Percentiles rank a stretch among this genome's conserved stretches.
Evolutionary conservation across 2,113 vertebrate species (phyloP).

Genomic region (Epinephelus cyanopodus): DNA sequence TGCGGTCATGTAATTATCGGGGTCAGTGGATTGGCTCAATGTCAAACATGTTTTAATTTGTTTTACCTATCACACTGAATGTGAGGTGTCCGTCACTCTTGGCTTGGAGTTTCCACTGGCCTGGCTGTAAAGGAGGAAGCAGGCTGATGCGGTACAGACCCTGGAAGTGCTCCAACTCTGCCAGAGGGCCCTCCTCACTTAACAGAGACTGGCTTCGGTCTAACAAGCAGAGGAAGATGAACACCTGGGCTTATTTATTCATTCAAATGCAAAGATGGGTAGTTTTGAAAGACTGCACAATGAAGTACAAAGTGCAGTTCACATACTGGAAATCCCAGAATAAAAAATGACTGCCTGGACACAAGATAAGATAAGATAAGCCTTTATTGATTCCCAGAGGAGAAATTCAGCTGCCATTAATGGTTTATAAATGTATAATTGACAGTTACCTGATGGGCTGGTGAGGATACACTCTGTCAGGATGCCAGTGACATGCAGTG

Average conservation of each 20-base stretch:
- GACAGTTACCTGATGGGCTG: slow-evolving; percentile 82
- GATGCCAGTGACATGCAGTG: slow-evolving; percentile 82
- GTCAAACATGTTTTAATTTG: background rate
- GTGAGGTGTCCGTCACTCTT: slow-evolving; percentile 75
- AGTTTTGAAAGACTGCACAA: background rate
- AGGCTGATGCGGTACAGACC: slow-evolving; percentile 86
- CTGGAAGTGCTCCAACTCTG: slow-evolving; percentile 71
- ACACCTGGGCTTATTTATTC: background rate
- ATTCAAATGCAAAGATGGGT: background rate
- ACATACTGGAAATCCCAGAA: background rate
- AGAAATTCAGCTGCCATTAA: background rate
- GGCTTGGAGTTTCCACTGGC: slow-evolving; percentile 85
- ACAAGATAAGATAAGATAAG: too few species aligned
- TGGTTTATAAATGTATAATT: background rate
- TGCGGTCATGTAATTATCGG: background rate
- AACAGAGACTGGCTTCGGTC: slow-evolving; percentile 78
- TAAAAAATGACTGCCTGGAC: too few species aligned
- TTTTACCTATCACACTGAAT: slow-evolving; percentile 87
- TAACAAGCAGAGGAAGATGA: slow-evolving; percentile 43
- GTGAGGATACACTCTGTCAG: slow-evolving; percentile 80
- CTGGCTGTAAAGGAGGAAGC: slow-evolving; percentile 76
- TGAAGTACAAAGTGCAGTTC: background rate
- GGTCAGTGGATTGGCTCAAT: too few species aligned
- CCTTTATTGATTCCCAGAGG: too few species aligned
- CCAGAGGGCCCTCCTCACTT: slow-evolving; percentile 67